Percentiles rank a stretch among this genome's conserved stretches.
phyloP scores from a whole-genome alignment of 2,888 invertebrate genomes.

The Trissolcus brochymenae region DNA sequence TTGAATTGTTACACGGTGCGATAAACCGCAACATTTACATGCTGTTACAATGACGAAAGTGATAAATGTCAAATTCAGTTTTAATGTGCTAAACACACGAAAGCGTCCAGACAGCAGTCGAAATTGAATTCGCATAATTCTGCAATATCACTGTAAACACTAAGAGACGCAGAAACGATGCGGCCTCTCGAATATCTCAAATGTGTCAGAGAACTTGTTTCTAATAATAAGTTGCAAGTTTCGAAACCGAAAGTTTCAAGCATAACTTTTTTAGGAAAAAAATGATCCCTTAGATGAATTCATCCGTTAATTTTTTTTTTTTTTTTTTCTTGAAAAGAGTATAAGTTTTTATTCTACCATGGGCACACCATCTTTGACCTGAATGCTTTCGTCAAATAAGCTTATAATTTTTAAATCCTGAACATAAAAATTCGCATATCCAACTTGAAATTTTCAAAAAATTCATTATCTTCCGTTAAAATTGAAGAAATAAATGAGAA shows the following conservation, averaged over 20 bases:
- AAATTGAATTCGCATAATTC: conserved; percentile 44
- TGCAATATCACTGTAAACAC: conserved; percentile 30
- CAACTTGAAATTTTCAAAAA: not conserved
- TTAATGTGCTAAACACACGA: conserved; percentile 44
- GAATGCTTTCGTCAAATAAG: too few species aligned
- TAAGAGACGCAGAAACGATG: conserved; percentile 5
- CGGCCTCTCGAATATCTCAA: conserved; percentile 13
- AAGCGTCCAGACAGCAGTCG: conserved; percentile 15
- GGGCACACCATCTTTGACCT: too few species aligned
- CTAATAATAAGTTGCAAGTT: conserved; percentile 3
- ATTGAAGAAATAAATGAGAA: too few species aligned
- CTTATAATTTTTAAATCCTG: not conserved
- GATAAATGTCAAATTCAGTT: conserved; percentile 53
- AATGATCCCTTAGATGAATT: not conserved
- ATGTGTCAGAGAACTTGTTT: not conserved
- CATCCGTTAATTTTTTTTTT: not conserved
- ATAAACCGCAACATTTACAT: conserved; percentile 56
- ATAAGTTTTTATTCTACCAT: too few species aligned
- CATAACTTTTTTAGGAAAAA: not conserved
- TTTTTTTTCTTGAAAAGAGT: not conserved
- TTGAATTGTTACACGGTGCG: conserved; percentile 50
- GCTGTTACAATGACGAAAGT: conserved; percentile 47
- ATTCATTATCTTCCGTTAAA: not conserved
- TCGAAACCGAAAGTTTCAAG: not conserved
- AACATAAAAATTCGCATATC: too few species aligned